A percentile compares a stretch with the other conserved stretches of the same genome.
Conservation (phyloP, 2,888 invertebrate species). For the Andrena bicolor region DNA sequence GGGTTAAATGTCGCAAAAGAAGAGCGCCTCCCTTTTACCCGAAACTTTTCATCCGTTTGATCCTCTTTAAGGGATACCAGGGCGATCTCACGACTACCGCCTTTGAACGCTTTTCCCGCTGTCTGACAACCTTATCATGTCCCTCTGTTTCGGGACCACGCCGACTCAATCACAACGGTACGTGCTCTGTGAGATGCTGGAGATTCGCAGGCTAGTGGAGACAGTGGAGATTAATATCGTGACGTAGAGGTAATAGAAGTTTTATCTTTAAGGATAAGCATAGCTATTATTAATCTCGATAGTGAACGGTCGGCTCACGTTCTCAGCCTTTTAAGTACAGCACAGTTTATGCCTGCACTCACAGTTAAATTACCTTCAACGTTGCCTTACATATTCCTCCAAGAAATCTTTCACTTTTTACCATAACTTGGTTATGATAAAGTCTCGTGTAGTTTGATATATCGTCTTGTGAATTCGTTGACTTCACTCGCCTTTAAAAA, state of each 20-base stretch:
- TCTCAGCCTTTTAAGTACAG: background rate
- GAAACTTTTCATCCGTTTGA: background rate
- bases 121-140: background rate
- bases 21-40: background rate
- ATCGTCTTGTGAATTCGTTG: conserved; percentile 12
- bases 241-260: background rate
- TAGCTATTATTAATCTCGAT: conserved; percentile 9
- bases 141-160: background rate
- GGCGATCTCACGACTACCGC: background rate
- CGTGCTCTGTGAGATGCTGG: background rate
- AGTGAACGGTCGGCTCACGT: conserved; percentile 1
- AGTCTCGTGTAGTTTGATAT: conserved; percentile 17
- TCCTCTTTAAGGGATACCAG: background rate
- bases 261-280: background rate
- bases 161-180: background rate
- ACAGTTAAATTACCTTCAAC: conserved; percentile 25
- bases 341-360: conserved; percentile 9
- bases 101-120: background rate
- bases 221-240: background rate
- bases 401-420: conserved; percentile 14
- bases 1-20: conserved; percentile 16
- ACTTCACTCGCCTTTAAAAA: background rate
- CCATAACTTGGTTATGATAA: conserved; percentile 8
- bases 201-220: background rate
- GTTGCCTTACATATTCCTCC: conserved; percentile 7